Evolutionary conservation across 2,113 vertebrate species (phyloP).

Genomic region (Zosterops japonicus): DNA sequence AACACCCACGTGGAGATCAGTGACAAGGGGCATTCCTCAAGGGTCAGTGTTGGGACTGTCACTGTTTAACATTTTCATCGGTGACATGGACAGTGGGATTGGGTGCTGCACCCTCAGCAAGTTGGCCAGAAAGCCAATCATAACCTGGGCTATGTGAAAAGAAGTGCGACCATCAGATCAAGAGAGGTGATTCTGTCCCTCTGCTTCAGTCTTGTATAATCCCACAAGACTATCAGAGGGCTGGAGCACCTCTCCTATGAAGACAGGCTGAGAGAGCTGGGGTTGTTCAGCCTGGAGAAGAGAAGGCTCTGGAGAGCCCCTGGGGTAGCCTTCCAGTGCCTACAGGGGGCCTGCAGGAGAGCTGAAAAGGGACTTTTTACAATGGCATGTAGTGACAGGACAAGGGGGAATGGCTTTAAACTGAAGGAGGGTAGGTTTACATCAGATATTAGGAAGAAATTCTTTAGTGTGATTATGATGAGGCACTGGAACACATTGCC

Average conservation of each 20-base stretch:
- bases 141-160: background rate
- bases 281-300: background rate
- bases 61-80: rapidly evolving
- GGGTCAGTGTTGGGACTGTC: no score
- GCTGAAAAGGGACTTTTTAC: background rate
- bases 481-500: background rate
- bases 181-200: background rate
- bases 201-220: background rate
- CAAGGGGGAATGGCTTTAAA: background rate
- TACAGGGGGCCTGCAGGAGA: background rate
- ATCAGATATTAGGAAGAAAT: background rate
- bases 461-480: background rate
- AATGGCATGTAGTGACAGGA: background rate
- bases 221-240: background rate
- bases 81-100: background rate
- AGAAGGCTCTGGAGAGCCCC: background rate
- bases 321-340: background rate
- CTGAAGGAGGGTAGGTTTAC: background rate
- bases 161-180: background rate
- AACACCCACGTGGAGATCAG: background rate
- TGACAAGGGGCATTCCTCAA: rapidly evolving
- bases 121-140: background rate
- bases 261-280: background rate
- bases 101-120: background rate
- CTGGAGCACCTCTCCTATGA: background rate